A percentile compares a stretch with the other conserved stretches of the same genome.
phyloP scores from a whole-genome alignment of 2,888 invertebrate species.

The Xestoiulus laeticollis region DNA sequence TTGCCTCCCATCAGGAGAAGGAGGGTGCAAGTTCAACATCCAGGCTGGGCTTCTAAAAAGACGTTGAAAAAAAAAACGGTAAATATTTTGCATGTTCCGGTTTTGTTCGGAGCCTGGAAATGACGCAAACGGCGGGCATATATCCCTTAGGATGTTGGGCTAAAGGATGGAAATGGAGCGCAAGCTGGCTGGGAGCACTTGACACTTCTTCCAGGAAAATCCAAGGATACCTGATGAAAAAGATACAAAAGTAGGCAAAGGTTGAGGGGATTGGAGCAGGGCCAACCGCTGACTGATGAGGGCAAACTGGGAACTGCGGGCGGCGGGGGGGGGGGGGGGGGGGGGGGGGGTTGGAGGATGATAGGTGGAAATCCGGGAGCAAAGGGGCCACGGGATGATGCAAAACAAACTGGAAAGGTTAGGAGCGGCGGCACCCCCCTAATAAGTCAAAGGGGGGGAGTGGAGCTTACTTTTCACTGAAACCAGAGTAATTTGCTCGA shows the following conservation, averaged over 20 bases:
- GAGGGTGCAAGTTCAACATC: background rate
- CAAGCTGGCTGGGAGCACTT: background rate
- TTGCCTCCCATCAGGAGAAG: background rate
- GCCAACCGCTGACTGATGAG: background rate
- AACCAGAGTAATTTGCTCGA: background rate
- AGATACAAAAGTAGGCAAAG: conserved; percentile 7
- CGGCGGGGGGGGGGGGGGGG: background rate
- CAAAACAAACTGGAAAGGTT: background rate
- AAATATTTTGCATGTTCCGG: background rate
- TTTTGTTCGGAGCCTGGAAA: background rate
- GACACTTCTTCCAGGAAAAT: conserved; percentile 19
- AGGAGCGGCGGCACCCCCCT: background rate
- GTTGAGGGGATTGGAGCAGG: background rate
- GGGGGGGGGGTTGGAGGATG: background rate
- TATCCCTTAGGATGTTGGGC: background rate
- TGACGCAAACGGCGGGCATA: background rate
- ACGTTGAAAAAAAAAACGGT: background rate
- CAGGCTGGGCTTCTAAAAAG: background rate
- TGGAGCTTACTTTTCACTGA: background rate
- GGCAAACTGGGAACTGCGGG: background rate
- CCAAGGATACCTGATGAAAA: background rate
- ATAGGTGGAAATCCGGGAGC: background rate
- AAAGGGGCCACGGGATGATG: background rate
- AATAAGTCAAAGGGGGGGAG: background rate
- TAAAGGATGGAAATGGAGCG: background rate